Evolutionary conservation across 2,797 vertebrate genomes (phyloP).

Genomic region (Enteromius treurensis): DNA sequence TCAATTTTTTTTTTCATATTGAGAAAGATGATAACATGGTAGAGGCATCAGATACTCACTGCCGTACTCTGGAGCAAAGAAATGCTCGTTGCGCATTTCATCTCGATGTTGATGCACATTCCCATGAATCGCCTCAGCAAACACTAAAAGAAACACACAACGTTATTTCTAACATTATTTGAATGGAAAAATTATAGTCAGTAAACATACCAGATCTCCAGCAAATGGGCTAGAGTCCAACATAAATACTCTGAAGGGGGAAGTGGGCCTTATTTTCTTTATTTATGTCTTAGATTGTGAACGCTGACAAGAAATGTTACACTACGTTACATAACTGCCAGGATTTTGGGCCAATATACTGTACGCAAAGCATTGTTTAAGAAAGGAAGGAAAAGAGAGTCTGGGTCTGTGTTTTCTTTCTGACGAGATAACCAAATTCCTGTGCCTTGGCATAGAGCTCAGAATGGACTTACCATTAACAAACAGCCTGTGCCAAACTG

Average conservation of each 20-base stretch:
- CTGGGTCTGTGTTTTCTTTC: background rate
- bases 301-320: slow-evolving; percentile 23
- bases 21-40: background rate
- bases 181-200: slow-evolving; percentile 13
- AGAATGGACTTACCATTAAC: slow-evolving; percentile 58
- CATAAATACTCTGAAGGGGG: background rate
- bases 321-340: slow-evolving; percentile 8
- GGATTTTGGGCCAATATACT: slow-evolving; percentile 7
- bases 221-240: background rate
- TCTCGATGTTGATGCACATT: slow-evolving; percentile 96
- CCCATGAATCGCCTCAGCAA: slow-evolving; percentile 96
- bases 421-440: slow-evolving; percentile 4
- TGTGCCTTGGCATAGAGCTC: background rate
- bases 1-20: too few species aligned
- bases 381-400: slow-evolving; percentile 36
- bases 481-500: slow-evolving; percentile 63
- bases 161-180: slow-evolving; percentile 23
- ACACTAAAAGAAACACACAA: slow-evolving; percentile 77
- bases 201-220: slow-evolving; percentile 7
- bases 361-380: slow-evolving; percentile 38
- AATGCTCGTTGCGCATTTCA: slow-evolving; percentile 95
- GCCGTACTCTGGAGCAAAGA: slow-evolving; percentile 95
- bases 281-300: slow-evolving; percentile 18
- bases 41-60: slow-evolving; percentile 47
- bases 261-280: background rate